Evolutionary conservation across 2,888 invertebrate genomes (phyloP).

Genomic region (Diaphora mendica): DNA sequence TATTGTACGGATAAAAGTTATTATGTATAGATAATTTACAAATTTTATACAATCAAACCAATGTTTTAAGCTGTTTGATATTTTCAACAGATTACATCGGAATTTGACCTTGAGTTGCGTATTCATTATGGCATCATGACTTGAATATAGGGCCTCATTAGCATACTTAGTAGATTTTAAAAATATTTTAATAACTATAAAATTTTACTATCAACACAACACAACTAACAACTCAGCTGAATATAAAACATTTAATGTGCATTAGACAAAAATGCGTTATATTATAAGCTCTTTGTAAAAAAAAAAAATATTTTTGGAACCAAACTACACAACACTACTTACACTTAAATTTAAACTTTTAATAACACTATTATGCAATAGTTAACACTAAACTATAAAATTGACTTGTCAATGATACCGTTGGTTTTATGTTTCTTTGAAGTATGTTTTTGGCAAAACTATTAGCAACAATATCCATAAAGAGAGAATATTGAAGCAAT

Average conservation of each 20-base stretch:
- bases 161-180: not conserved
- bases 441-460: not conserved
- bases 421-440: not conserved
- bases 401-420: not conserved
- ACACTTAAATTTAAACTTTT: not conserved
- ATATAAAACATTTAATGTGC: not conserved
- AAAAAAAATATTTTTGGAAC: not conserved
- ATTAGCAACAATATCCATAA: not conserved
- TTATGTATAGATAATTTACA: not conserved
- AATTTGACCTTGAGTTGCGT: slow-evolving; percentile 5
- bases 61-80: not conserved
- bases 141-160: not conserved
- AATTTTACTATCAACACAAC: not conserved
- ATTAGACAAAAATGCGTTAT: not conserved
- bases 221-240: not conserved
- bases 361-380: not conserved
- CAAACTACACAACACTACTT: not conserved
- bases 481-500: not conserved
- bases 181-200: not conserved
- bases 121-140: not conserved
- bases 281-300: not conserved
- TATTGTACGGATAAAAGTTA: no score
- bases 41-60: not conserved
- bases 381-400: no score
- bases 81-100: not conserved